Evolutionary conservation across 2,888 invertebrate species (phyloP).

Genomic region (Zygothrica quintamaculata): DNA sequence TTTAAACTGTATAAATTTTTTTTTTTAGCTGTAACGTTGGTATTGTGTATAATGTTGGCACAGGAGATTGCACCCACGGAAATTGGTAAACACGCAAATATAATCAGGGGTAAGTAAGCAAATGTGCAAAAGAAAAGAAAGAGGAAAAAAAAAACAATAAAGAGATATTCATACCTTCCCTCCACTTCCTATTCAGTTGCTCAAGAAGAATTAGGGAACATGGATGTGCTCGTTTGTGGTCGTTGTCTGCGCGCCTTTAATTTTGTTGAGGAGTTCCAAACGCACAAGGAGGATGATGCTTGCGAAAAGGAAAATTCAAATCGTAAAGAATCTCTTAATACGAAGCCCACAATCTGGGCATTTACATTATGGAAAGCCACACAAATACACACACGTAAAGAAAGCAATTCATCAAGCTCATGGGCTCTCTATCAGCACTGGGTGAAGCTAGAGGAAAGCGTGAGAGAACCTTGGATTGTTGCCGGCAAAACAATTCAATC

Average conservation of each 20-base stretch:
- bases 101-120: constrained; percentile 86
- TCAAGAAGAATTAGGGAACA: constrained; percentile 90
- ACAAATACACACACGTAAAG: constrained; percentile 84
- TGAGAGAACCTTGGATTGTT: constrained; percentile 91
- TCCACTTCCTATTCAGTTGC: constrained; percentile 86
- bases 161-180: constrained; percentile 14
- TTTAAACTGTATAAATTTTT: constrained; percentile 47
- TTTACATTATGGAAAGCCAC: constrained; percentile 92
- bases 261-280: constrained; percentile 91
- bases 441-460: constrained; percentile 91
- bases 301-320: constrained; percentile 85
- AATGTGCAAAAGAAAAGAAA: no score
- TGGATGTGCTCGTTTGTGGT: constrained; percentile 94
- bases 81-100: constrained; percentile 87
- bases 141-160: constrained; percentile 5
- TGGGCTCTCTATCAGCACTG: constrained; percentile 94
- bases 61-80: constrained; percentile 86
- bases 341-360: constrained; percentile 93
- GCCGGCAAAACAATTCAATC: constrained; percentile 91
- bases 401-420: constrained; percentile 86
- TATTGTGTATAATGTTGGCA: constrained; percentile 82
- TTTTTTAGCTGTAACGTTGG: constrained; percentile 46
- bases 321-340: constrained; percentile 87
- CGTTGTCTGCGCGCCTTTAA: constrained; percentile 92
- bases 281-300: constrained; percentile 86